Evolutionary conservation across 53 echinoderm and acorn worm species (phyloP), one percentile per base, ranked within the genome.

Genomic region (Arbacia lixula): DNA sequence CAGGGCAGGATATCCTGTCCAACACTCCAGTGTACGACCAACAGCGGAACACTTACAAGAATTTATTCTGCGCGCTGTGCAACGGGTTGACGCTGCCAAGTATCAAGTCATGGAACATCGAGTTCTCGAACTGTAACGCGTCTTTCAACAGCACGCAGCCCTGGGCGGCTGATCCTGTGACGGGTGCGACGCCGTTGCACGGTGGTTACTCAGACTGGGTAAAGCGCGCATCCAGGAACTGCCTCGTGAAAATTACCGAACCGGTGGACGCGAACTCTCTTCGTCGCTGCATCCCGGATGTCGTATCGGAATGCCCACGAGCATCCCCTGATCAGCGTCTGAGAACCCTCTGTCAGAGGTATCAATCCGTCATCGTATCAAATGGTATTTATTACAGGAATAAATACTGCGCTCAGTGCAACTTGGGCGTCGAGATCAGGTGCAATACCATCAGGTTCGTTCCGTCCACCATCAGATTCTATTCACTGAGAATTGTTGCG

Each of bases 381-480:
- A 77, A 69, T 21, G n/a, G 75, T 11, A 67, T 72, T 3, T 51
- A 68, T 5, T 91, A 91, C 81, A 85, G 88, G 41, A 91, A 91
- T 64, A 88, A 85, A 71, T 76, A 84, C 36, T 91, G 88, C 51
- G 91, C 91, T 3, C 85, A 85, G 5, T 91, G 91, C 41, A 84
- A 91, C 31, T 54, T 49, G 19, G 85, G 53, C 12, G 40, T 77
- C 12, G 34, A 87, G 17, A 64, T 64, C 0, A 49, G 82, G 12
- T 81, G 82, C 22, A 81, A 81, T 46, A 63, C 32, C 14, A 64
- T 81, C 37, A n/a, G 82, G 32, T 81, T 30, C 24, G 62, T 60
- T 10, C 82, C 82, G 26, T 64, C 64, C 28, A 31, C 27, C 10
- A 81, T 81, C 32, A 61, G 82, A 20, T 81, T 81, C 33, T 81